These are phyloP conservation scores for Ladona fulva DNA, from an alignment of 1,140 invertebrate genomes.

Conservation along the genomic window DNA sequence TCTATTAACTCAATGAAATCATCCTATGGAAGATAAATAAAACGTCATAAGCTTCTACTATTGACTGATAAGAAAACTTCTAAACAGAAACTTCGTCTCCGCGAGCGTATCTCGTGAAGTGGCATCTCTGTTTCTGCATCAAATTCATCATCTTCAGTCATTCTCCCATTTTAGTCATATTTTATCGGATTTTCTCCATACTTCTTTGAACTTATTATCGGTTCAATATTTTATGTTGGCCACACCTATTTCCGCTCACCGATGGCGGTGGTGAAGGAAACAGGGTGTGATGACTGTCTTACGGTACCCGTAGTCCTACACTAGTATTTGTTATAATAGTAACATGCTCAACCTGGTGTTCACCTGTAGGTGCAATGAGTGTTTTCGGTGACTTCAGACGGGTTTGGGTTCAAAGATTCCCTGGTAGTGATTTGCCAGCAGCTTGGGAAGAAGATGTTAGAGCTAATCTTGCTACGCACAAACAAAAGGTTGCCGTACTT, in stretches of 20 bases:
- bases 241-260: conserved; percentile 2
- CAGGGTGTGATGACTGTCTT: background rate
- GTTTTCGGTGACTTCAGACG: conserved; percentile 80
- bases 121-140: no score
- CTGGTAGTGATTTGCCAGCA: conserved; percentile 74
- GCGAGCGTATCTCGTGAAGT: no score
- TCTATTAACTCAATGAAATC: no score
- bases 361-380: conserved; percentile 52
- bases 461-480: conserved; percentile 77
- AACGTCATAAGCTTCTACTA: no score
- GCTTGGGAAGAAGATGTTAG: conserved; percentile 86
- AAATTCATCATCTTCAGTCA: no score
- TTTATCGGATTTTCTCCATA: no score
- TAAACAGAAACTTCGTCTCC: no score
- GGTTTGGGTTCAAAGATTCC: conserved; percentile 79
- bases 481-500: conserved; percentile 61
- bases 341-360: background rate
- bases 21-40: no score
- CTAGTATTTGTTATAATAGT: background rate
- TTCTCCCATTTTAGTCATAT: no score
- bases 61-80: no score
- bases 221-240: background rate
- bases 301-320: background rate
- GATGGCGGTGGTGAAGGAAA: background rate
- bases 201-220: no score